Conservation (phyloP, 2,888 invertebrate genomes). For the Branchellion lobata region DNA sequence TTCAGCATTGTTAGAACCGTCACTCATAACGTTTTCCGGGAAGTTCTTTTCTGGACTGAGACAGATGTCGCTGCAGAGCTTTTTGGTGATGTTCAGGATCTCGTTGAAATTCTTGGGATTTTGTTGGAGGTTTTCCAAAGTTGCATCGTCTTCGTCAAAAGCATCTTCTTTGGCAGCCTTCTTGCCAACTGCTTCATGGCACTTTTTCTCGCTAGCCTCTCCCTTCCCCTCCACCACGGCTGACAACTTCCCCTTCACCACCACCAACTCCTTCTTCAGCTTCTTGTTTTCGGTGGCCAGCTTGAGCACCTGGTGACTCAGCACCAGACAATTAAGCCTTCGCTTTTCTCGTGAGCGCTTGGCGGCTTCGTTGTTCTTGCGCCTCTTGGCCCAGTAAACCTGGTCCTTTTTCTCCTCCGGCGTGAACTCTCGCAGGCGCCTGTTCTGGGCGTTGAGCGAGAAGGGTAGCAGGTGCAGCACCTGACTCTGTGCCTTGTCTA, state of each 20-base stretch:
- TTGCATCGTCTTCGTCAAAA: background rate
- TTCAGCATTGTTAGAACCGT: no score
- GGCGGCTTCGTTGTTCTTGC: slow-evolving; percentile 94
- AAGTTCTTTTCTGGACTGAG: no score
- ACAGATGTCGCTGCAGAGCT: background rate
- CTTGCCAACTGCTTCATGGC: background rate
- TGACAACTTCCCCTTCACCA: slow-evolving; percentile 72
- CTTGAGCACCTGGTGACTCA: slow-evolving; percentile 89
- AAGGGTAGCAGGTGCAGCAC: background rate
- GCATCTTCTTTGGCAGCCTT: background rate
- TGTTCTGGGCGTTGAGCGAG: background rate
- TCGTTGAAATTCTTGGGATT: slow-evolving; percentile 11
- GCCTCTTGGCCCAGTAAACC: slow-evolving; percentile 92
- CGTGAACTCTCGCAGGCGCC: slow-evolving; percentile 92
- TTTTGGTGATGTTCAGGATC: background rate
- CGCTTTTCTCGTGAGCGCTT: slow-evolving; percentile 93
- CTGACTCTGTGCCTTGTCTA: background rate
- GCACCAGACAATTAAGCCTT: slow-evolving; percentile 90
- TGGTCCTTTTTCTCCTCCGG: slow-evolving; percentile 95
- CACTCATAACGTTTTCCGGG: no score
- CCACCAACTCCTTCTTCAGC: slow-evolving; percentile 85
- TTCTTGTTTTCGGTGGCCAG: slow-evolving; percentile 92
- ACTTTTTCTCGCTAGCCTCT: background rate
- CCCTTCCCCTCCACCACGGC: no score
- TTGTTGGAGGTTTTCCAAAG: background rate